phyloP scores from a whole-genome alignment of 2,888 invertebrate genomes.

The Podabrus alpinus region DNA sequence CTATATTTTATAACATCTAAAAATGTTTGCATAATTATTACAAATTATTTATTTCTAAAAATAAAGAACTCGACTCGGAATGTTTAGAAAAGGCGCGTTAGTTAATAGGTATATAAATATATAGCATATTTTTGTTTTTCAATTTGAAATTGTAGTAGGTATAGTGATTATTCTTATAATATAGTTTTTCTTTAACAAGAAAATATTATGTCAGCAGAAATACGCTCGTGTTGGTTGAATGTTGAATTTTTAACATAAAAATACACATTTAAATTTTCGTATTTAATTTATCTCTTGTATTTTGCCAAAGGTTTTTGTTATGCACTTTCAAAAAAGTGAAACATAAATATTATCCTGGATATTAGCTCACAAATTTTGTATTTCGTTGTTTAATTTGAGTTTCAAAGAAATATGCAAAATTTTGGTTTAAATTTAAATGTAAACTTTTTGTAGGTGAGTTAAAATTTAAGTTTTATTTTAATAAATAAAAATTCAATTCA shows the following conservation, averaged over 20 bases:
- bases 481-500: no score
- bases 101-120: neutral
- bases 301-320: neutral
- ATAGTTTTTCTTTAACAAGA: neutral
- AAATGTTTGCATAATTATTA: no score
- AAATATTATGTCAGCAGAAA: neutral
- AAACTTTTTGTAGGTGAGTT: no score
- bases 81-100: neutral
- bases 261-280: neutral
- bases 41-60: neutral
- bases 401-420: neutral
- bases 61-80: no score
- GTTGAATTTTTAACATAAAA: neutral
- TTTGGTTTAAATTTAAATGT: neutral
- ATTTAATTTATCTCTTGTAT: neutral
- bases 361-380: neutral
- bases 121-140: no score
- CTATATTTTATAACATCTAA: no score
- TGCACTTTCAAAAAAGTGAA: neutral
- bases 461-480: no score
- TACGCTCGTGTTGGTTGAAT: neutral
- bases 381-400: neutral
- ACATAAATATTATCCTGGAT: neutral
- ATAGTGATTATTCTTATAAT: neutral
- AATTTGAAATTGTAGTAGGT: no score